phyloP scores from a whole-genome alignment of 2,797 vertebrate genomes.

The Onychomys arenicola region DNA sequence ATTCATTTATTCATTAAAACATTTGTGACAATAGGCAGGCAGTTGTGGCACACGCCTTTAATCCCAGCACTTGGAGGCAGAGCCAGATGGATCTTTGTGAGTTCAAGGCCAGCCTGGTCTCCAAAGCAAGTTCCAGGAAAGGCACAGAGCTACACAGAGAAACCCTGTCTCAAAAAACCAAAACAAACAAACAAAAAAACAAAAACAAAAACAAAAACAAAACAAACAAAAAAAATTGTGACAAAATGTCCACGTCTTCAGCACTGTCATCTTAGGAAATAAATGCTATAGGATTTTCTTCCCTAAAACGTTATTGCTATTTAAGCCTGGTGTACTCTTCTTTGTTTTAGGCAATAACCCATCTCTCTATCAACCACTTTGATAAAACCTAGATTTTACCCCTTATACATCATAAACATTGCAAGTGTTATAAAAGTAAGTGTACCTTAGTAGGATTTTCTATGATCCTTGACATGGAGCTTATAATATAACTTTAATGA shows the following conservation, averaged over 20 bases:
- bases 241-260: not conserved
- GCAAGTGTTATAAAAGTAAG: not conserved
- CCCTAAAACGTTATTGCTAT: not conserved
- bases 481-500: slow-evolving; percentile 3
- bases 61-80: too few relatives aligned
- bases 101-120: too few relatives aligned
- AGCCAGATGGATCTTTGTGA: too few relatives aligned
- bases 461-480: not conserved
- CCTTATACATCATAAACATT: not conserved
- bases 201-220: too few relatives aligned
- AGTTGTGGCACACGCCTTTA: too few relatives aligned
- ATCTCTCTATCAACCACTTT: not conserved
- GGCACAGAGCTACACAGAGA: too few relatives aligned
- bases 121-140: too few relatives aligned
- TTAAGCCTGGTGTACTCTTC: not conserved
- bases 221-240: too few relatives aligned
- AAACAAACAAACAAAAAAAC: too few relatives aligned
- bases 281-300: not conserved
- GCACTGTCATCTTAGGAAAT: not conserved
- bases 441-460: not conserved
- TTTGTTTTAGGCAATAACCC: slow-evolving; percentile 22
- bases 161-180: too few relatives aligned
- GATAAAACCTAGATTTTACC: not conserved
- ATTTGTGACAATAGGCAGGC: slow-evolving; percentile 8
- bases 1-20: slow-evolving; percentile 48